These are phyloP conservation scores for Lasiurus cinereus DNA, from an alignment of 2,113 vertebrate species.

Conservation along the genomic window DNA sequence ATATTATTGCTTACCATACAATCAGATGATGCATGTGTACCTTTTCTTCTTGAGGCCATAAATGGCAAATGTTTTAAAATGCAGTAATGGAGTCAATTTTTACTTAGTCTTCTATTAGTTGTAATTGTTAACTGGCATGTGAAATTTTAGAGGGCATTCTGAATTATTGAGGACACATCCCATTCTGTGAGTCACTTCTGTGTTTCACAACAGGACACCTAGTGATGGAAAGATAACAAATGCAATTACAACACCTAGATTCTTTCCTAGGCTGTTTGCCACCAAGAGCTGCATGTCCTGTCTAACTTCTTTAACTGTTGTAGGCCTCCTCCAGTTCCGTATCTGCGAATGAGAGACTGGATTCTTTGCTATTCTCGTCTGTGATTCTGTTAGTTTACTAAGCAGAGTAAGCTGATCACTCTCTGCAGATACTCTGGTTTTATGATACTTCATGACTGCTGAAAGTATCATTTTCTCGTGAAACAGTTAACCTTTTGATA, in stretches of 20 bases:
- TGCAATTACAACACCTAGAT: background rate
- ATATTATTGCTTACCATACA: background rate
- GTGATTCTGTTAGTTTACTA: background rate
- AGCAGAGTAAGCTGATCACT: background rate
- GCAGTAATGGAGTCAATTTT: slow-evolving; percentile 41
- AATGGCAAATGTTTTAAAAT: slow-evolving; percentile 43
- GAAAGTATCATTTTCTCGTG: background rate
- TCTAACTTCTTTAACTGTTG: background rate
- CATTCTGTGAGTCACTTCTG: background rate
- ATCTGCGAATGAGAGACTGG: background rate
- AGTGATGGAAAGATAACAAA: background rate
- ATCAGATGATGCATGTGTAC: background rate
- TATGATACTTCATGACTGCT: background rate
- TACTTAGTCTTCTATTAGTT: background rate
- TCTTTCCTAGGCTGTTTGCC: background rate
- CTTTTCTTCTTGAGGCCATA: background rate
- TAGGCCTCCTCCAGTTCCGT: background rate
- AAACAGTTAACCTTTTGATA: slow-evolving; percentile 19
- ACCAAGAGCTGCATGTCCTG: background rate
- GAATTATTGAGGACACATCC: background rate
- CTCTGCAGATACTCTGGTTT: background rate
- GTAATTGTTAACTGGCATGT: background rate
- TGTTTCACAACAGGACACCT: background rate
- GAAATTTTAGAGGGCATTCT: background rate
- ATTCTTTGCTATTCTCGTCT: background rate